Evolutionary conservation across 2,113 vertebrate genomes (phyloP), one percentile per base, ranked within the genome.

Genomic region (Myotis lucifugus): DNA sequence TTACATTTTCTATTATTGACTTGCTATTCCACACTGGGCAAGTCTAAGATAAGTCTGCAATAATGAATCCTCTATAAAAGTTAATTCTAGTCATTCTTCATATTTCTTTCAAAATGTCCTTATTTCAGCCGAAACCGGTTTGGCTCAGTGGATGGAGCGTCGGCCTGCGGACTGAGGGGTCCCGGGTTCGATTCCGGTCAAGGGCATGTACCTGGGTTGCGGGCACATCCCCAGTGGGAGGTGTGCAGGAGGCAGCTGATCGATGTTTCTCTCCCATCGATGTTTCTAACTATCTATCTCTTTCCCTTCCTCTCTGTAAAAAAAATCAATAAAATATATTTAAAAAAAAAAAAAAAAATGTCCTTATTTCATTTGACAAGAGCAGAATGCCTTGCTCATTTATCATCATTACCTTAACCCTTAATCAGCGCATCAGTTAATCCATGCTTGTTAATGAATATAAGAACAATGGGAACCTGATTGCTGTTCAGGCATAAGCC

Each of bases 351-450:
- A n/a, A n/a, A n/a, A n/a, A 46, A 29, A 34, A 88, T 73, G 93
- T 95, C 66, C 88, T 94, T 50, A 93, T 96, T 97, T 96, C 94
- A 95, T 97, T 96, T 97, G 92, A 97, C 89, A 83, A 70, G 42
- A 27, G 2, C 40, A 9, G 37, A 70, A 83, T 32, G 64, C 34
- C 21, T 85, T 85, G 32, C 17, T 61, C 61, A 83, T 78, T 96
- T 83, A 69, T 82, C 14, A 67, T 88, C 15, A 40, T 52, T 73
- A 86, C 37, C 72, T 73, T 83, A 79, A 64, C 42, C 70, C 13
- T 69, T 85, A 61, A 54, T 32, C 56, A 46, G 82, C 81, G 4
- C 2, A 76, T 14, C n/a, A 74, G 27, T 34, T 90, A 81, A 90
- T 88, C 56, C 73, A 83, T 21, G 32, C 27, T 64, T 91, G 2